Base-by-base conservation (phyloP, 2,113 vertebrate genomes). In the Ciconia maguari region DNA sequence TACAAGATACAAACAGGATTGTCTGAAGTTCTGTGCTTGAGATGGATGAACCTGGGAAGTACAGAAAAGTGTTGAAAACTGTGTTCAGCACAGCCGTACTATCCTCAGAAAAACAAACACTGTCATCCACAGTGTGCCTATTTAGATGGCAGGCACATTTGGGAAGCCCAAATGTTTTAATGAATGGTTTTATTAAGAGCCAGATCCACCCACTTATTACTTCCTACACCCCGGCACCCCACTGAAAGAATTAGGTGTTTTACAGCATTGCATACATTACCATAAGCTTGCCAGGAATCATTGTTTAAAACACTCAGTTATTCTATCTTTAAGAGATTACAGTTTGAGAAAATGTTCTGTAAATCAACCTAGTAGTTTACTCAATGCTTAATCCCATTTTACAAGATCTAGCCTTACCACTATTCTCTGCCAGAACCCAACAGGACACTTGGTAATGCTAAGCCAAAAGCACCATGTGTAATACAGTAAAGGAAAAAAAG, bases 321-420 rank as follows among this genome's bases (percentile, higher is more conserved):
- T 51, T 93, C 71, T 81, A 13, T 58, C 62, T 90, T 92, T 83
- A 92, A 38, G 17, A 83, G 79, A 96, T 92, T 86, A 91, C 21
- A 32, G 5, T 38, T 52, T 64, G 51, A 95, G 52, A 87, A 96
- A 96, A 19, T 7, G 29, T n/a, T 38, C 44, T 54, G 46, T 79
- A 85, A 92, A 36, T 57, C 62, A 83, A 54, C 46, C 71, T 89
- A 81, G 36, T 36, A 88, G 25, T 44, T 93, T 70, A 81, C 54
- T 85, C 49, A 85, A 38, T 41, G 18, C 54, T 90, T 92, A 94
- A 95, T 83, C 76, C 55, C 46, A 90, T 95, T 96, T 89, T 83
- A 80, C 38, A 90, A 66, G 55, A 64, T 30, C 71, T 68, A 78
- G n/a, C 48, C 27, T 42, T 54, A 34, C 44, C 17, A 6, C 32